Conservation (phyloP, 2,888 invertebrate species). For the Drosophila antonietae region DNA sequence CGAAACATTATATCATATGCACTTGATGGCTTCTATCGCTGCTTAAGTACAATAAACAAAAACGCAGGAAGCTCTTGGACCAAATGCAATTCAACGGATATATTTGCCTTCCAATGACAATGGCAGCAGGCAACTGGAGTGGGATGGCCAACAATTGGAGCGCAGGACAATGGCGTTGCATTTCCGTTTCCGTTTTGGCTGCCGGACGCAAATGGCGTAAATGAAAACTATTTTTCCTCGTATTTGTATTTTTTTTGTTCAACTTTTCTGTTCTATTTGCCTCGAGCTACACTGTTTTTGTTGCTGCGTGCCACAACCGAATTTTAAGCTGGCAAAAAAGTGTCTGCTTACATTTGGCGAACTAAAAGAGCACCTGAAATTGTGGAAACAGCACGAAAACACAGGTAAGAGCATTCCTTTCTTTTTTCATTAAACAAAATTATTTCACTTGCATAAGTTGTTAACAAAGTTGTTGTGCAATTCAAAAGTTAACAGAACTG, state of each 20-base stretch:
- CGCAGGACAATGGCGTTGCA: constrained; percentile 67
- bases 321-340: constrained; percentile 50
- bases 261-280: constrained; percentile 27
- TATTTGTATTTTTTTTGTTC: constrained; percentile 1
- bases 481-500: background rate
- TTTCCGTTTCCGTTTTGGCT: constrained; percentile 70
- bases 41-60: constrained; percentile 16
- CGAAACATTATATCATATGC: background rate
- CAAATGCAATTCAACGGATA: constrained; percentile 63
- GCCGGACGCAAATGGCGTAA: constrained; percentile 66
- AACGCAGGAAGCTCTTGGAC: constrained; percentile 35
- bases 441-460: background rate
- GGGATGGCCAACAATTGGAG: constrained; percentile 31
- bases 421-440: background rate
- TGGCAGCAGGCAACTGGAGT: constrained; percentile 1
- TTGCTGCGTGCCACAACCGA: constrained; percentile 34
- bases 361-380: constrained; percentile 10
- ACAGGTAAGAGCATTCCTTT: background rate
- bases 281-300: constrained; percentile 34
- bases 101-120: constrained; percentile 60
- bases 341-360: constrained; percentile 22
- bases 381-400: constrained; percentile 7
- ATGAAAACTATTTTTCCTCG: constrained; percentile 62
- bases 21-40: background rate
- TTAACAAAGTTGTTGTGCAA: background rate